Evolutionary conservation across 2,113 vertebrate species (phyloP).

Genomic region (Sylvilagus bachmani): DNA sequence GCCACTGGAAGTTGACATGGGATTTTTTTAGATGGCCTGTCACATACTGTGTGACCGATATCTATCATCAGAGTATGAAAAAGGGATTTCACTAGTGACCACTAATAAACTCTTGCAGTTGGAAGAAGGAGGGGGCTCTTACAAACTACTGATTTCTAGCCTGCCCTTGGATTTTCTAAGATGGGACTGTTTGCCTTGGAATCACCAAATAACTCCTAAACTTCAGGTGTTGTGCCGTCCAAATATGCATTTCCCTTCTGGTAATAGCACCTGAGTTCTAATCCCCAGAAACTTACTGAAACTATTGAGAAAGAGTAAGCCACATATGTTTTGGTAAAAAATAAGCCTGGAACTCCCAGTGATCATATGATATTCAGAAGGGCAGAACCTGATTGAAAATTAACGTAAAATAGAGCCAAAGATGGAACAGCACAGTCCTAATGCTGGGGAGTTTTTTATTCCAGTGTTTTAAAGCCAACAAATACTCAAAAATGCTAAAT

Average conservation of each 20-base stretch:
- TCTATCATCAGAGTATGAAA: neutral
- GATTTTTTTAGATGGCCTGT: neutral
- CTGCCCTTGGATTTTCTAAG: neutral
- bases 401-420: slow-evolving; percentile 17
- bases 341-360: neutral
- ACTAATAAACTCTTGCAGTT: neutral
- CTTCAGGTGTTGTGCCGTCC: neutral
- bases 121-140: neutral
- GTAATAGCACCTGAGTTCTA: neutral
- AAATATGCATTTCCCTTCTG: neutral
- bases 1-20: too few relatives aligned
- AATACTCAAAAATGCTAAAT: neutral
- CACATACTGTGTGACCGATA: neutral
- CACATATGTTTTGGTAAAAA: neutral
- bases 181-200: neutral
- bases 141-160: neutral
- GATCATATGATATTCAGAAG: neutral
- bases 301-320: slow-evolving; percentile 28
- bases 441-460: neutral
- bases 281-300: neutral
- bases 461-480: neutral
- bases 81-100: neutral
- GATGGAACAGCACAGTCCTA: neutral
- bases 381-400: neutral
- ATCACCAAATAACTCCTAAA: neutral